Base-by-base conservation (phyloP, 2,797 vertebrate species). In the Amazona ochrocephala region DNA sequence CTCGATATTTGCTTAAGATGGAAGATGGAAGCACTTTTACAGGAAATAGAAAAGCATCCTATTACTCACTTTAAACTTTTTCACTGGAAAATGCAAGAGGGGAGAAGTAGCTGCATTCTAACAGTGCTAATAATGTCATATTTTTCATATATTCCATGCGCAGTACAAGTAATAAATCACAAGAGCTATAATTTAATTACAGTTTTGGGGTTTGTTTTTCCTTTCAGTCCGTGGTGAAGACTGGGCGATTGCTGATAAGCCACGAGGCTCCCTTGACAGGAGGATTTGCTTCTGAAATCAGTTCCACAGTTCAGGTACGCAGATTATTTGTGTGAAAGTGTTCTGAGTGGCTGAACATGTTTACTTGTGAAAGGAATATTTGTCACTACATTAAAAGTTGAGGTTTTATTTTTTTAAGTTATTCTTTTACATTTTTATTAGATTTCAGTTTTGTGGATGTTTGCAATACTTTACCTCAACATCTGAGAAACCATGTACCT, bases 191-290 rank as follows among this genome's bases (percentile, higher is more conserved):
- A 19, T 72, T 82, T 75, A 41, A 30, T 92, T 44, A 64, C 11
- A 68, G 76, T 90, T 89, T 84, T 6, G 18, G 9, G 0, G 0
- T 96, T 94, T 87, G 21, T 79, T 95, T 85, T 95, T 94, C 93
- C 68, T 93, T 93, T 91, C 98, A 99, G 99, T 99, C 99, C 0
- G 99, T 99, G 97, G 98, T 95, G 73, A 99, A 99, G 98, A 99
- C 99, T 2, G 99, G 99, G 7, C 97, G 99, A 23, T 97, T 99
- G 96, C 97, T 99, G 91, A 98, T 99, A 96, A 99, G 99, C 97
- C 99, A 99, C 0, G 99, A 99, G 94, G 99, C 99, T 94, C 99
- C 99, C 39, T 27, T 99, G 90, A 99, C 99, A 3, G 99, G 99
- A 96, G 99, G 99, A 44, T 99, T 99, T 98, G 99, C 99, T 7